Percentiles rank a stretch among this genome's conserved stretches.
Conservation (phyloP, 2,888 invertebrate species). For the Mimumesa dahlbomi region DNA sequence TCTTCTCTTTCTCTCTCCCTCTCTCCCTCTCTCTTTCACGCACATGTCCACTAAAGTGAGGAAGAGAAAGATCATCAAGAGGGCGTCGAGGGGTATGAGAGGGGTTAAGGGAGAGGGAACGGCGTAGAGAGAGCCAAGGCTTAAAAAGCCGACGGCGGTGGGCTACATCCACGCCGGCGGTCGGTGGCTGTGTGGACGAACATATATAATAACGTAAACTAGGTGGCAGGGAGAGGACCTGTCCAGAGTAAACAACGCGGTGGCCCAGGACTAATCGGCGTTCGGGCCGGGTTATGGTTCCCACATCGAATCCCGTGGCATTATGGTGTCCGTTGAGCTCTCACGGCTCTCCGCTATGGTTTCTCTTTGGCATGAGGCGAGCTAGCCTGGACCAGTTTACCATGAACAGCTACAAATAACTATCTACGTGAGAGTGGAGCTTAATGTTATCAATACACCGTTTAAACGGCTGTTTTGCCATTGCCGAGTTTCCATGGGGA, state of each 20-base stretch:
- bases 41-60: too few relatives aligned
- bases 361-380: constrained; percentile 19
- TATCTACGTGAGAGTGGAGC: constrained; percentile 54
- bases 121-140: constrained; percentile 6
- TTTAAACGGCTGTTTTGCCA: constrained; percentile 29
- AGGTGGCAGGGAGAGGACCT: constrained; percentile 69
- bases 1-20: too few relatives aligned
- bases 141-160: constrained; percentile 57
- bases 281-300: constrained; percentile 71
- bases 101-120: too few relatives aligned
- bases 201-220: constrained; percentile 71
- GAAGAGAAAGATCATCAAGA: too few relatives aligned
- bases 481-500: constrained; percentile 43
- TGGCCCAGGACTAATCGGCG: constrained; percentile 73
- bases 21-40: too few relatives aligned
- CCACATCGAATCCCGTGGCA: constrained; percentile 69
- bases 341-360: constrained; percentile 51
- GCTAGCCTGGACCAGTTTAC: constrained; percentile 58
- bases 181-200: constrained; percentile 62
- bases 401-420: constrained; percentile 52
- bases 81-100: too few relatives aligned
- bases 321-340: constrained; percentile 67
- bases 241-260: constrained; percentile 73
- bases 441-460: constrained; percentile 60
- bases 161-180: constrained; percentile 58